Percentiles rank a stretch among this genome's conserved stretches.
These are phyloP conservation scores for Naso thynnoides DNA, from an alignment of 2,797 vertebrate species.

Conservation along the genomic window DNA sequence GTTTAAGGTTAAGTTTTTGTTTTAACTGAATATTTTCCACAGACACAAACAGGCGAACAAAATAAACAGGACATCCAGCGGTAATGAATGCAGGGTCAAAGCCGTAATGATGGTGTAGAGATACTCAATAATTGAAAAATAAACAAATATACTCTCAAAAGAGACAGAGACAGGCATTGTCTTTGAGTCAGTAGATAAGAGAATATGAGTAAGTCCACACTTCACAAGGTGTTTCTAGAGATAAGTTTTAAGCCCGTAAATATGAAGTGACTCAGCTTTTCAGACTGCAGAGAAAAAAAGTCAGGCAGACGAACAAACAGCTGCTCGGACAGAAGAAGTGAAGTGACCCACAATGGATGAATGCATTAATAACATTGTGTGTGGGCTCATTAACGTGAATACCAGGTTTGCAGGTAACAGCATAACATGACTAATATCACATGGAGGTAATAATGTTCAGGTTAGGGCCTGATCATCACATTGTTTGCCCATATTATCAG, in stretches of 20 bases:
- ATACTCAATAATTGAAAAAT: conserved; percentile 12
- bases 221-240: conserved; percentile 35
- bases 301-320: background rate
- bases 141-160: conserved; percentile 33
- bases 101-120: background rate
- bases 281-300: conserved; percentile 12
- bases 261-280: conserved; percentile 42
- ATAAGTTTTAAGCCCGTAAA: conserved; percentile 32
- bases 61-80: background rate
- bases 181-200: conserved; percentile 21
- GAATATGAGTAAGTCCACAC: conserved; percentile 2
- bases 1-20: background rate
- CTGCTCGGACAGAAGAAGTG: background rate
- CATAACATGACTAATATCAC: no score
- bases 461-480: no score
- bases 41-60: background rate
- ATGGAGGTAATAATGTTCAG: no score
- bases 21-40: conserved; percentile 14
- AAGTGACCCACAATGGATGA: no score
- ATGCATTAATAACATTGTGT: no score
- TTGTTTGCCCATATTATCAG: no score
- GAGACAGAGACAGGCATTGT: background rate
- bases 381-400: no score
- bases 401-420: no score
- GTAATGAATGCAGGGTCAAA: conserved; percentile 22